Evolutionary conservation across 2,888 invertebrate genomes (phyloP).

Genomic region (Panzeria rudis): DNA sequence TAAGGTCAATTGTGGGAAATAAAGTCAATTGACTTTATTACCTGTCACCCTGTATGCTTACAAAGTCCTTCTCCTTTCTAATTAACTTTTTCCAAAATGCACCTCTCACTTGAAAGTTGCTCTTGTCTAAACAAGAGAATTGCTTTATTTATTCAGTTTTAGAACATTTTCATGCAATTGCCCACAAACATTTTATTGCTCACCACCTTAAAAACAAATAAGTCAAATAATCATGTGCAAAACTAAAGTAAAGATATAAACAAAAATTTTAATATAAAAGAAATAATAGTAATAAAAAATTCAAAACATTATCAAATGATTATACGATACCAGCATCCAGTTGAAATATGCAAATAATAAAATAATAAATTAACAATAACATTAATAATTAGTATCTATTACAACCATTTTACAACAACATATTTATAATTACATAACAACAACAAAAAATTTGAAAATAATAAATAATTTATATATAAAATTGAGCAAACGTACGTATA

Average conservation of each 20-base stretch:
- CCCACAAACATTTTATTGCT: background rate
- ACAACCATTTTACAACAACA: conserved; percentile 49
- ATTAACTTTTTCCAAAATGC: too few species aligned
- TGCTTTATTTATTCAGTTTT: background rate
- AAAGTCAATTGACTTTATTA: too few species aligned
- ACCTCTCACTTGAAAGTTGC: too few species aligned
- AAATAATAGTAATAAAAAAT: conserved; percentile 32
- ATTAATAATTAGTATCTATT: conserved; percentile 27
- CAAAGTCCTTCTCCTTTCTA: too few species aligned
- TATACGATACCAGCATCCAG: background rate
- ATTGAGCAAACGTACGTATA: conserved; percentile 44
- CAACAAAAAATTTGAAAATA: conserved; percentile 24
- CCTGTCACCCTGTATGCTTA: too few species aligned
- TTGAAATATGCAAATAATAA: conserved; percentile 1
- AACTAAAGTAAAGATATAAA: background rate
- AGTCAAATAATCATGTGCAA: background rate
- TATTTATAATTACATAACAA: conserved; percentile 16
- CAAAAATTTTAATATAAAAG: conserved; percentile 12
- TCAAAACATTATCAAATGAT: conserved; percentile 18
- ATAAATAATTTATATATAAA: conserved; percentile 54
- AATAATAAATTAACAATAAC: conserved; percentile 12
- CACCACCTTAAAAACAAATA: background rate
- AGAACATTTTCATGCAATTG: background rate
- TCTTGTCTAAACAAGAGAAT: too few species aligned
- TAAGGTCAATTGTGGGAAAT: too few species aligned